Base-by-base conservation (phyloP, 1,140 invertebrate genomes). In the Drosophila sp. region DNA sequence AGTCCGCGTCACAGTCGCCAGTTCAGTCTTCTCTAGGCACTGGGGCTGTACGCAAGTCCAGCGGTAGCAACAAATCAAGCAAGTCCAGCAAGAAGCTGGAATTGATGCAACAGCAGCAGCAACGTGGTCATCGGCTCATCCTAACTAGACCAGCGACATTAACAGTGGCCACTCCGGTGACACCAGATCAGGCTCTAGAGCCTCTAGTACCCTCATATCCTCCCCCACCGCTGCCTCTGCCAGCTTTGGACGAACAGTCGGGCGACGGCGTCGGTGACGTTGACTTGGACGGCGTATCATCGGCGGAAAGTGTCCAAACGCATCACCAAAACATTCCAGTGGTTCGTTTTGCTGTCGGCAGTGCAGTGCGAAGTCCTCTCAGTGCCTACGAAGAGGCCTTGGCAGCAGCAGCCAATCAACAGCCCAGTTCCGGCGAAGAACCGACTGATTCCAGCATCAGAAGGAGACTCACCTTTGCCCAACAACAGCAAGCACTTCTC, bases 301-400 rank as follows among this genome's bases (percentile, higher is more conserved):
- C 85, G 33, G 86, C 90, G 56, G 90, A 91, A 50, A 90, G 90
- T 62, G 90, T 75, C 62, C 72, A 82, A 27, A 72, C 68, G 10
- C 27, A 70, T 44, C 23, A 50, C 2, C 44, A 50, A 27, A 66
- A 40, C 55, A n/a, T 17, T 29, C 30, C 68, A 17, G 60, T 72
- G 3, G 89, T 91, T 54, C 90, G 77, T 38, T 91, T 91, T 57
- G 81, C 76, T n/a, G 90, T 91, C 23, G 90, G 90, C 55, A 91
- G 85, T 62, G 81, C 78, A 17, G 90, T 91, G 5, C 60, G 90
- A 63, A 76, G 72, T 69, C 70, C 85, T 8, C n/a, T 35, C 25
- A 84, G 55, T 64, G 80, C 84, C 61, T 86, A 90, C 58, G 80
- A 84, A 60, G 77, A 73, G 1, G 84, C 84, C 1, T 56, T 84